Base-by-base conservation (phyloP, 2,888 invertebrate genomes). In the Pocota personata region DNA sequence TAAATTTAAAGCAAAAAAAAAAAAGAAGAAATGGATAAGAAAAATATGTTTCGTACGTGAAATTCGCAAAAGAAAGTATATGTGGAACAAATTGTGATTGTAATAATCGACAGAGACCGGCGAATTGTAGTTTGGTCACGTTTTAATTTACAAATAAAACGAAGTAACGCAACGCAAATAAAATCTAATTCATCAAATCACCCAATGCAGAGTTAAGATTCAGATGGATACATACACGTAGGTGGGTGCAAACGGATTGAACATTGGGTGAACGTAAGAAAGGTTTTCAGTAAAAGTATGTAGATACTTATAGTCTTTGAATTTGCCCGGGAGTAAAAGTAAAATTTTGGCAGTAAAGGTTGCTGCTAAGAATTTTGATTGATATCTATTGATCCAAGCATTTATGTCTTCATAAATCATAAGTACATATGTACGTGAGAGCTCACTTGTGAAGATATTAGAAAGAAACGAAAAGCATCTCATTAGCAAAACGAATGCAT, bases 61-160 rank as follows among this genome's bases (percentile, higher is more conserved):
- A 84, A 75, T 84, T 69, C 24, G 75, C 67, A 75, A 84, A 79
- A 79, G 83, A 84, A 84, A 84, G 83, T 84, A 48, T 46, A 76
- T 80, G 79, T 79, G 71, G 75, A 79, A 66, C 84, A 80, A 75
- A 60, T 76, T 64, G 66, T 30, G 32, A 50, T 67, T 50, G 43
- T 71, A 66, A 50, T 79, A 66, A 79, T 78, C 72, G 57, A 0
- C 46, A 64, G 30, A 75, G 40, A 69, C 69, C 40, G 58, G n/a
- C 27, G 62, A 50, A 73, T 60, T 12, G 73, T 64, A 84, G 62
- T 84, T 79, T 62, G 50, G 73, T 84, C 83, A 84, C 83, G 83
- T 84, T 79, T 79, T 62, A 57, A 84, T 79, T 83, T 73, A 67
- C 67, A 73, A 83, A 62, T 62, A 62, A 66, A 72, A 72, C 67